These are phyloP conservation scores for Trochalopteron elliotii DNA, from an alignment of 2,113 vertebrate genomes.

Conservation along the genomic window DNA sequence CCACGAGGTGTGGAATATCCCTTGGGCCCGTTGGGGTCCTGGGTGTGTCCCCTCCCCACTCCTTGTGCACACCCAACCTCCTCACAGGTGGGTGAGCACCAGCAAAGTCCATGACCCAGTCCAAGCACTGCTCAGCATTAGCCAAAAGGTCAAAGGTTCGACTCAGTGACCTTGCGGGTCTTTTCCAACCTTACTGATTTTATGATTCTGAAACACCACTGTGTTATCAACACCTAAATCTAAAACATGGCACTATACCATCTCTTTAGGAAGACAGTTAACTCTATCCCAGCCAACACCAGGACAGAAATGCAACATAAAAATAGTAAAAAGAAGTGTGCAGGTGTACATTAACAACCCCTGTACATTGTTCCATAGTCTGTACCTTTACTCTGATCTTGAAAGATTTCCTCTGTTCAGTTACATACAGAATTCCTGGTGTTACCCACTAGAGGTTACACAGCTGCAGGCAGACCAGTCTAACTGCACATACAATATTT, in stretches of 20 bases:
- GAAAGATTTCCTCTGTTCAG: neutral
- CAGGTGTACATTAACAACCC: neutral
- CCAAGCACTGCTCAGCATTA: neutral
- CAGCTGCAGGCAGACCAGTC: neutral
- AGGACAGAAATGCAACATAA: neutral
- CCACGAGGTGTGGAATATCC: too few relatives aligned
- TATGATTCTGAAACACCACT: neutral
- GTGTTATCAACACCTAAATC: neutral
- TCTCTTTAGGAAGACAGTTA: neutral
- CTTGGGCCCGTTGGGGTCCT: fast-evolving
- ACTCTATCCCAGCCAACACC: neutral
- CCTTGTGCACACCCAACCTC: neutral
- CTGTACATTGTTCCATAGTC: fast-evolving
- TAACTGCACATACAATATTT: neutral
- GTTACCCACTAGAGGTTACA: neutral
- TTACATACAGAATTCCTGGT: neutral
- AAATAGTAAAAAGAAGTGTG: neutral
- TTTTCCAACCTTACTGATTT: neutral
- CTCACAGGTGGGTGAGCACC: neutral
- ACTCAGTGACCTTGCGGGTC: neutral
- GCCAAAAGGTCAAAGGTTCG: neutral
- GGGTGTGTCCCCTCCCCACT: neutral
- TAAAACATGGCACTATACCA: fast-evolving
- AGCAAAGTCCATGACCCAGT: neutral
- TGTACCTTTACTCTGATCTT: neutral